Evolutionary conservation across 2,113 vertebrate genomes (phyloP).

Genomic region (cat (Felis catus)): F.catus_Fca126_mat1.0 CM031412.1:21734501-21735000

Average conservation of each 20-base stretch:
- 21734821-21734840: background rate
- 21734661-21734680: background rate
- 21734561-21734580: background rate
- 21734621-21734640: background rate
- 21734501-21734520: background rate
- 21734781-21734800: background rate
- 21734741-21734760: background rate
- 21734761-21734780: background rate
- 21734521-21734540: background rate
- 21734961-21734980: too few species aligned
- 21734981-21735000: too few species aligned
- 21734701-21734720: background rate
- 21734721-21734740: background rate
- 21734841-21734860: background rate
- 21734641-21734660: background rate
- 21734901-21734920: background rate
- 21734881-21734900: background rate
- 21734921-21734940: background rate
- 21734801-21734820: background rate
- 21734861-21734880: slow-evolving; percentile 17
- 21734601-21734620: background rate
- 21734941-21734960: too few species aligned
- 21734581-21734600: background rate
- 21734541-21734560: background rate
- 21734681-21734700: background rate